phyloP scores from a whole-genome alignment of 2,888 invertebrate species.

The Drosophila hamatofila region DNA sequence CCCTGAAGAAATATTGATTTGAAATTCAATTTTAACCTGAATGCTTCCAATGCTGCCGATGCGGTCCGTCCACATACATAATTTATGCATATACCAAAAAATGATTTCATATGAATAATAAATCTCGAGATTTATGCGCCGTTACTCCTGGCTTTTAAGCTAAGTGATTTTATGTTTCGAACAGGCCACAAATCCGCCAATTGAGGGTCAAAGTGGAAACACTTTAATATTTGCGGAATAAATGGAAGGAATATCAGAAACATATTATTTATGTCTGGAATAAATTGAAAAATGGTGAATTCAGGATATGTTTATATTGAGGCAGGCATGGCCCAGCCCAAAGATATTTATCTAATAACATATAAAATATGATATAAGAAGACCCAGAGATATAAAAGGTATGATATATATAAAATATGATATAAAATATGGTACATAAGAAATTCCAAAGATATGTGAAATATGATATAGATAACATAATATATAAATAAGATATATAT shows the following conservation, averaged over 20 bases:
- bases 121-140: slow-evolving; percentile 76
- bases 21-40: slow-evolving; percentile 55
- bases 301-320: not conserved
- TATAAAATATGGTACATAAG: no score
- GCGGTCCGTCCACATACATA: slow-evolving; percentile 20
- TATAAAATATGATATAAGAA: no score
- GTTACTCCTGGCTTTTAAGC: slow-evolving; percentile 66
- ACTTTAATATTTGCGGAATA: slow-evolving; percentile 6
- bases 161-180: slow-evolving; percentile 76
- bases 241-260: not conserved
- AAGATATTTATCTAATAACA: not conserved
- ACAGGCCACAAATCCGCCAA: slow-evolving; percentile 28
- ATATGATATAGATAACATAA: no score
- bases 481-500: no score
- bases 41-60: not conserved
- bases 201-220: slow-evolving; percentile 23
- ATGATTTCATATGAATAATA: slow-evolving; percentile 78
- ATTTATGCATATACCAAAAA: slow-evolving; percentile 45
- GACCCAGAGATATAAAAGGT: no score
- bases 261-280: not conserved
- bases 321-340: no score
- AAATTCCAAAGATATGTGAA: no score
- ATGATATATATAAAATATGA: no score
- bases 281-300: not conserved
- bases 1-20: slow-evolving; percentile 59